Percentiles rank a stretch among this genome's conserved stretches.
phyloP scores from a whole-genome alignment of 1,140 invertebrate genomes.

The Monochamus saltuarius region DNA sequence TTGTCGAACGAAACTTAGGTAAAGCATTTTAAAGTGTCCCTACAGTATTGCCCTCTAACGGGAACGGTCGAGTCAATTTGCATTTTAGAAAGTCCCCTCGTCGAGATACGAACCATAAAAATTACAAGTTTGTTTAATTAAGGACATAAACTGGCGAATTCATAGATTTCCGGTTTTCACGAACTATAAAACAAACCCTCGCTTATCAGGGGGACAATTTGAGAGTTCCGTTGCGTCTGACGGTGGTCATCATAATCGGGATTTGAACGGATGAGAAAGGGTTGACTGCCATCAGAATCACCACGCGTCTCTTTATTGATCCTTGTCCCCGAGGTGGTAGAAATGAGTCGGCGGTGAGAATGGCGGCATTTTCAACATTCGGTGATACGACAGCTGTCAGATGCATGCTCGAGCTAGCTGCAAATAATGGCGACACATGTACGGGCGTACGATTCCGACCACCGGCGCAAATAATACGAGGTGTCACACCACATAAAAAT shows the following conservation, averaged over 20 bases:
- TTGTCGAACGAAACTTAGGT: no score
- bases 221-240: background rate
- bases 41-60: no score
- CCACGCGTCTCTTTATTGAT: constrained; percentile 33
- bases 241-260: constrained; percentile 24
- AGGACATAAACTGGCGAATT: no score
- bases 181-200: no score
- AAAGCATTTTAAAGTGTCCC: no score
- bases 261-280: background rate
- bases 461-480: constrained; percentile 46
- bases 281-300: constrained; percentile 27
- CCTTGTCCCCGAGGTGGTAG: constrained; percentile 25
- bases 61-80: no score
- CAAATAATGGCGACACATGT: constrained; percentile 52
- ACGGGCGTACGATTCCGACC: constrained; percentile 33
- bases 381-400: constrained; percentile 51
- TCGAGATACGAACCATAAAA: no score
- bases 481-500: constrained; percentile 50
- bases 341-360: no score
- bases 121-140: no score
- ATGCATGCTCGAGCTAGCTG: constrained; percentile 44
- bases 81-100: no score
- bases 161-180: no score
- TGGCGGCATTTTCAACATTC: constrained; percentile 41
- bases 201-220: no score